Conservation (phyloP, 2,797 vertebrate species). For the Aselliscus stoliczkanus region DNA sequence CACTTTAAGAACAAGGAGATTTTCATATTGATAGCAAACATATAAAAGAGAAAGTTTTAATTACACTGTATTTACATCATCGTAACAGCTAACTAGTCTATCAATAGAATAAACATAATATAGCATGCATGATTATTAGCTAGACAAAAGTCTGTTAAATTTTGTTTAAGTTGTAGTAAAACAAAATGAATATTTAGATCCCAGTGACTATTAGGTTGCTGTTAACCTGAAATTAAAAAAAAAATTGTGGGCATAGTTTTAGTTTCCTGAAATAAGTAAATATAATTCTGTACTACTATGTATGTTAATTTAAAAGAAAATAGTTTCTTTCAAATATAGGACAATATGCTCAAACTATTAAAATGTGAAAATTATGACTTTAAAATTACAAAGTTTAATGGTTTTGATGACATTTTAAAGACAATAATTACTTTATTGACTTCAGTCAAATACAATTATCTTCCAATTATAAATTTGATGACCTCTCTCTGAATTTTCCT, state of each 20-base stretch:
- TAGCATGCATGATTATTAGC: background rate
- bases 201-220: background rate
- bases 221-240: background rate
- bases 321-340: background rate
- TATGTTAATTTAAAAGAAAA: background rate
- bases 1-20: background rate
- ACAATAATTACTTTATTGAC: slow-evolving; percentile 30
- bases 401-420: background rate
- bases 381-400: background rate
- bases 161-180: background rate
- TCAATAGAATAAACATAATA: background rate
- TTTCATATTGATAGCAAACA: background rate
- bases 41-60: background rate
- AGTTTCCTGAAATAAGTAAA: background rate
- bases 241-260: background rate
- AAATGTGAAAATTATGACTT: background rate
- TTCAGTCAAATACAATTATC: slow-evolving; percentile 40
- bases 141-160: background rate
- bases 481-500: slow-evolving; percentile 35
- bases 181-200: background rate
- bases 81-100: background rate
- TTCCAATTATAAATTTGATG: slow-evolving; percentile 46
- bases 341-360: background rate
- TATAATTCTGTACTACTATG: background rate
- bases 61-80: background rate